phyloP scores from a whole-genome alignment of 1,140 invertebrate species.

The Ganaspis sp. region DNA sequence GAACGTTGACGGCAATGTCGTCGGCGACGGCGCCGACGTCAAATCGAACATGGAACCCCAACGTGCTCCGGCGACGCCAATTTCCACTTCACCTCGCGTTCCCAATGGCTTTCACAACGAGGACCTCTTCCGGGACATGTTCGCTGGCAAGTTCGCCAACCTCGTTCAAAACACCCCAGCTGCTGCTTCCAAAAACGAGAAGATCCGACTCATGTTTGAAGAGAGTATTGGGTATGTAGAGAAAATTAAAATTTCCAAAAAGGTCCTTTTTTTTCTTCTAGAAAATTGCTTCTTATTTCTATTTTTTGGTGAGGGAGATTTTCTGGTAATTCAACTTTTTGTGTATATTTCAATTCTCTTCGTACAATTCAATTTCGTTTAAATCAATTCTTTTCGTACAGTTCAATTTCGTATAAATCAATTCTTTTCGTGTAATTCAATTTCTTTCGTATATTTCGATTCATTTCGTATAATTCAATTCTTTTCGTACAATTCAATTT shows the following conservation, averaged over 20 bases:
- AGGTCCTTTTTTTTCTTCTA: conserved; percentile 31
- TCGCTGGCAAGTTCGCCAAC: conserved; percentile 65
- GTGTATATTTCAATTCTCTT: too few species aligned
- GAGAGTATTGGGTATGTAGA: conserved; percentile 75
- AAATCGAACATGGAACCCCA: conserved; percentile 11
- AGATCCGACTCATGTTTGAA: conserved; percentile 74
- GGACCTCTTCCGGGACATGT: conserved; percentile 67
- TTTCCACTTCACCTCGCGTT: neutral
- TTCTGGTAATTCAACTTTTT: too few species aligned
- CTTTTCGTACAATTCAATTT: too few species aligned
- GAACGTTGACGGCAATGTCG: conserved; percentile 15
- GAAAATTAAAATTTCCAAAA: too few species aligned
- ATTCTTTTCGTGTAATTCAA: too few species aligned
- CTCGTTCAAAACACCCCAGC: conserved; percentile 54
- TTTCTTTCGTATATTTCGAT: too few species aligned
- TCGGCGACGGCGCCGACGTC: conserved; percentile 32
- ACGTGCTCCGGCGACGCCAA: conserved; percentile 25
- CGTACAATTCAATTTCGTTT: too few species aligned
- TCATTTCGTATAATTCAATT: too few species aligned
- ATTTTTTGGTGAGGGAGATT: too few species aligned
- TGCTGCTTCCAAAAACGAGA: conserved; percentile 65
- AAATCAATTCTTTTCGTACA: too few species aligned
- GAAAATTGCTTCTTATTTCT: neutral
- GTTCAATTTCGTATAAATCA: too few species aligned
- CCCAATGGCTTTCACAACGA: conserved; percentile 68